Conservation (phyloP, 1,140 invertebrate species). For the Acromyrmex charruanus region DNA sequence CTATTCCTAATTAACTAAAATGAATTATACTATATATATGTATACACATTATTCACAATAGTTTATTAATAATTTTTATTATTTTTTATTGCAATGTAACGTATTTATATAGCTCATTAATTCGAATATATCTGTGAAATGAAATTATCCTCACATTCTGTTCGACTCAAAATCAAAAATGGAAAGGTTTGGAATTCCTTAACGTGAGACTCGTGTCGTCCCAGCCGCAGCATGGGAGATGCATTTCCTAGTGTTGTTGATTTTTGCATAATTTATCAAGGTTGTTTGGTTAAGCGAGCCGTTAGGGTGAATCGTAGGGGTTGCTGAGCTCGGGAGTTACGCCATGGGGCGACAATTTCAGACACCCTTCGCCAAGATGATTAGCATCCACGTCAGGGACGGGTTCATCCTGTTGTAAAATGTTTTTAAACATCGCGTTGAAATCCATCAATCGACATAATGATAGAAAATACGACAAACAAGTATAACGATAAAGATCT, state of each 20-base stretch:
- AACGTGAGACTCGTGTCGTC: slow-evolving; percentile 51
- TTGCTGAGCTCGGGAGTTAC: slow-evolving; percentile 75
- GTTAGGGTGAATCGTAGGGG: slow-evolving; percentile 81
- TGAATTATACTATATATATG: background rate
- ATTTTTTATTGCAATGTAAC: background rate
- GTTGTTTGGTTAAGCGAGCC: slow-evolving; percentile 85
- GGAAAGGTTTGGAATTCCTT: slow-evolving; percentile 39
- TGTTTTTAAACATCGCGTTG: slow-evolving; percentile 38
- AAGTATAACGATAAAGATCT: background rate
- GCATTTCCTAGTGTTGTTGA: slow-evolving; percentile 84
- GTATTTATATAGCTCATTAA: background rate
- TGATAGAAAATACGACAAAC: too few species aligned
- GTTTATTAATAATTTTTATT: background rate
- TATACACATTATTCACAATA: background rate
- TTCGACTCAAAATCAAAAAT: background rate
- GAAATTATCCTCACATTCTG: background rate
- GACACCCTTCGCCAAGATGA: slow-evolving; percentile 84
- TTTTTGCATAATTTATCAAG: slow-evolving; percentile 86
- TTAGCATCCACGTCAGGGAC: slow-evolving; percentile 83
- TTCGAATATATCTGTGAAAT: background rate
- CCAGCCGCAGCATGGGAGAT: slow-evolving; percentile 73
- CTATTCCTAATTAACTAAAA: background rate
- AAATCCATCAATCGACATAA: slow-evolving; percentile 20
- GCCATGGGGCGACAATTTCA: slow-evolving; percentile 83
- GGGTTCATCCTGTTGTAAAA: slow-evolving; percentile 69